Base-by-base conservation (phyloP, 2,888 invertebrate species). In the Epistrophe eligans region DNA sequence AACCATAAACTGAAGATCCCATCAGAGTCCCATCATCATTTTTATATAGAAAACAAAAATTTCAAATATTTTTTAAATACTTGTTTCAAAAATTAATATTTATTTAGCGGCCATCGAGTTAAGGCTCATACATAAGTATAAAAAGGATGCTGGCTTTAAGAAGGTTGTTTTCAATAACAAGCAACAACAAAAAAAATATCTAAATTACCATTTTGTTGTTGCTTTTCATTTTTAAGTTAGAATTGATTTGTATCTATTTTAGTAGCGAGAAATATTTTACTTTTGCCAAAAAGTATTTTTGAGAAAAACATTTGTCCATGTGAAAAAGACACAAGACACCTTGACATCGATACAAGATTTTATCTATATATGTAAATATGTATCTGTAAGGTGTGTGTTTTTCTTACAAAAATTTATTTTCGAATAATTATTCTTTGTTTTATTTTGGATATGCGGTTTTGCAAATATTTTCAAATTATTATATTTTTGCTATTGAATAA, bases 331-430 rank as follows among this genome's bases (percentile, higher is more conserved):
- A 57, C 55, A 32, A 11, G 19, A 66, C 58, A 60, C 77, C 81
- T 77, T 84, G 84, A 84, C 84, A 84, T 77, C 71, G 66, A 81
- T 84, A 72, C 19, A 72, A 55, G 15, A 52, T 24, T 24, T 0
- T 50, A 3, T 24, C 7, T 52, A 19, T 19, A 8, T 11, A n/a
- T n/a, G n/a, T n/a, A n/a, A n/a, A 7, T 8, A 43, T 11, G 4
- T 24, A 52, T 52, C 24, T 19, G 4, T 24, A 6, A 48, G 9
- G n/a, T 45, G 4, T 40, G 19, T 55, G 48, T 15, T 52, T 52
- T 40, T 45, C 11, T 13, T 50, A 17, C 32, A 28, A 35, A 17
- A 24, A 28, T 72, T 48, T 57, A n/a, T 52, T 32, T n/a, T 67
- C 32, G 32, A 48, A 38, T 58, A 5, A 40, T 50, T 32, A 4